Conservation (phyloP, 2,113 vertebrate genomes). For the Passer montanus region DNA sequence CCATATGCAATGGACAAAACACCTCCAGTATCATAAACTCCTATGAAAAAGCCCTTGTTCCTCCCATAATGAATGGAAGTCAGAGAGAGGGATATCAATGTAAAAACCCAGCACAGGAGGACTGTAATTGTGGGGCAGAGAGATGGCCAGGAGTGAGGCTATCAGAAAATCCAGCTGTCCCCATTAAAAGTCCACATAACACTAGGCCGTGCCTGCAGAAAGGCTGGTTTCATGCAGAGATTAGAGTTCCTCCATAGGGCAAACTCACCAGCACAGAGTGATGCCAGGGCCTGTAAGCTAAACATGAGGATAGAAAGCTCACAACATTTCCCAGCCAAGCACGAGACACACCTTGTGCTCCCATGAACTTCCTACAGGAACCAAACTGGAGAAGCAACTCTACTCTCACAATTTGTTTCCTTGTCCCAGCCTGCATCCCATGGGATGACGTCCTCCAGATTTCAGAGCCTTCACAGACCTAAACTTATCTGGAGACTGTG, state of each 20-base stretch:
- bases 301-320: background rate
- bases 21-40: background rate
- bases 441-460: background rate
- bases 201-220: background rate
- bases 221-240: background rate
- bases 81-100: background rate
- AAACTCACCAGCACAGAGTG: background rate
- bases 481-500: background rate
- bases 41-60: background rate
- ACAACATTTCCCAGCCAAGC: background rate
- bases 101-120: background rate
- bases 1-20: background rate
- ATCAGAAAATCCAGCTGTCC: background rate
- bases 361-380: background rate
- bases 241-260: background rate
- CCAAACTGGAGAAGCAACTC: background rate
- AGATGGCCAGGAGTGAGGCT: background rate
- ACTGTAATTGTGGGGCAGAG: background rate
- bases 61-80: background rate
- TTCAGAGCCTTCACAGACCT: background rate
- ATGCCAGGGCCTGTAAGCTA: background rate
- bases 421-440: background rate
- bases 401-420: background rate
- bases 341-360: background rate
- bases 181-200: background rate